Base-by-base conservation (phyloP, 2,113 vertebrate species). In the Oncorhynchus masou region DNA sequence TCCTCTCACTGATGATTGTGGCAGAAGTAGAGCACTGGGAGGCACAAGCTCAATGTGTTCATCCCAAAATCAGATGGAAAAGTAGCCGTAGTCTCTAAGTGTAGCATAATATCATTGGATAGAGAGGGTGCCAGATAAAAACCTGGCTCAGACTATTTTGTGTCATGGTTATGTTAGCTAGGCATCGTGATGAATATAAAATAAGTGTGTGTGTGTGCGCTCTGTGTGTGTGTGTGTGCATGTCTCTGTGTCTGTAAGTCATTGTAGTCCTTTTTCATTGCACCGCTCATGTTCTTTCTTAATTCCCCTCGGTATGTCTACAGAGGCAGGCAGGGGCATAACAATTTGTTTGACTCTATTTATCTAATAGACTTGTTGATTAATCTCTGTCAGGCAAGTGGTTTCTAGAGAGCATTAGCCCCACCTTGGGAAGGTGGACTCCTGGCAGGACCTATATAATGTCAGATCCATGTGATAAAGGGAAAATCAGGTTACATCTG, bases 291-390 rank as follows among this genome's bases (percentile, higher is more conserved):
- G 20, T 62, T 22, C 59, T 22, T 62, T 22, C 59, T 9, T 24
- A 22, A 62, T 22, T 62, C 59, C 59, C 59, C 7, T 62, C 7
- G 5, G 59, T 16, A 54, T 54, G 51, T 16, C 64, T 49, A 65
- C 67, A 68, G 39, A 74, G 34, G 68, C 51, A 1, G 6, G 7
- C 48, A 57, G 65, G 69, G 29, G 16, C 54, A 48, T 51, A 66
- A 45, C 12, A 12, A 74, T 79, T 79, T 69, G 74, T 81, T 77
- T 69, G 45, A 62, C 48, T 31, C 4, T 54, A 27, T 74, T 77
- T 45, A 67, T 74, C 74, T 71, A 68, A 54, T 49, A 69, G n/a
- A 39, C 54, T 70, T 74, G 39, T 67, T 68, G n/a, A 70, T 77
- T 60, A 45, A 81, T 70, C 62, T 16, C 48, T 45, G 67, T 45